Conservation (phyloP, 2,888 invertebrate genomes). For the Phengaris alcon region DNA sequence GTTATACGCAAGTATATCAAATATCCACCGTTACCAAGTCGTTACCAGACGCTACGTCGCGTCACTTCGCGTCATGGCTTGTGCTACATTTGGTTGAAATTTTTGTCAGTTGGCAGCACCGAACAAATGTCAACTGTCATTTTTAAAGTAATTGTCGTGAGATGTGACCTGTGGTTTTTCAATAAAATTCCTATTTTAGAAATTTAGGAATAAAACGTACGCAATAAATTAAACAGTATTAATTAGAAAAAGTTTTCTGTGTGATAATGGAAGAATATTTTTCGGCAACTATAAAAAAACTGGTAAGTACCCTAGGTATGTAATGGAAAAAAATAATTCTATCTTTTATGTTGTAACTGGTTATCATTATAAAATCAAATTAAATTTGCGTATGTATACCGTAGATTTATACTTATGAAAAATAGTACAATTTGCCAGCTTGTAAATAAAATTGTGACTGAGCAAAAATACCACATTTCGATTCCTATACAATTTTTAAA, state of each 20-base stretch:
- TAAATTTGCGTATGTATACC: neutral
- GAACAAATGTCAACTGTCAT: neutral
- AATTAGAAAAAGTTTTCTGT: neutral
- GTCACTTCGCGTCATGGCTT: neutral
- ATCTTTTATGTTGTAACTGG: neutral
- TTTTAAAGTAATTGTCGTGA: conserved; percentile 8
- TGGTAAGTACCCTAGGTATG: neutral
- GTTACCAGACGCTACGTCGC: neutral
- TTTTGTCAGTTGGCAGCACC: neutral
- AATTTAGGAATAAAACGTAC: conserved; percentile 10
- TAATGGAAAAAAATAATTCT: neutral
- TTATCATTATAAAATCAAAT: neutral
- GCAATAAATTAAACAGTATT: neutral
- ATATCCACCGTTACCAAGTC: too few relatives aligned
- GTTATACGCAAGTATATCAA: too few relatives aligned
- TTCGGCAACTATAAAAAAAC: conserved; percentile 22
- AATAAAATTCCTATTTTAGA: conserved; percentile 1
- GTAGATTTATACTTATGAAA: neutral
- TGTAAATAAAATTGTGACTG: neutral
- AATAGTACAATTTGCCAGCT: neutral
- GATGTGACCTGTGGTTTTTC: conserved; percentile 10
- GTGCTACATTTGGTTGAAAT: neutral
- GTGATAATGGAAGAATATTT: conserved; percentile 26
- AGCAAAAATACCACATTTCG: neutral
- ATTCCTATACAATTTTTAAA: neutral